Percentiles rank a stretch among this genome's conserved stretches.
phyloP scores from a whole-genome alignment of 2,888 invertebrate genomes.

The Erebia palarica region DNA sequence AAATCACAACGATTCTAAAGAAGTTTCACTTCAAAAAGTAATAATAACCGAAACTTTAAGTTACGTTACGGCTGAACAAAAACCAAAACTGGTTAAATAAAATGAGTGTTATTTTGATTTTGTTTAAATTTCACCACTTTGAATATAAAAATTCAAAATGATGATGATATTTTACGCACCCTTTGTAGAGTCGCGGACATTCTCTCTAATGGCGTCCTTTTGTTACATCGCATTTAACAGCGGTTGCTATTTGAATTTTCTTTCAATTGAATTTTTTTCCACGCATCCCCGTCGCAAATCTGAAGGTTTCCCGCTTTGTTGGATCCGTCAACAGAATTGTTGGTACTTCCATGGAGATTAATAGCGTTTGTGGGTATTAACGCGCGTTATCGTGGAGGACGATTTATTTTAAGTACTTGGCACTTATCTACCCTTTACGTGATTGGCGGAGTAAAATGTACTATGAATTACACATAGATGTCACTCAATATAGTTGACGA shows the following conservation, averaged over 20 bases:
- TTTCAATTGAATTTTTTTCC: constrained; percentile 33
- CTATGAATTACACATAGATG: background rate
- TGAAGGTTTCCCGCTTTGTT: constrained; percentile 33
- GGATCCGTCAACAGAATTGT: constrained; percentile 27
- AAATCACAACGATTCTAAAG: too few relatives aligned
- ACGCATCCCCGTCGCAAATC: constrained; percentile 32
- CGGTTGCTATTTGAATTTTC: constrained; percentile 32
- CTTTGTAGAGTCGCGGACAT: constrained; percentile 27
- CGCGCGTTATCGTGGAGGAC: background rate
- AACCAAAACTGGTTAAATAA: too few relatives aligned
- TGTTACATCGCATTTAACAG: constrained; percentile 29
- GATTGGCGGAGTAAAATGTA: background rate
- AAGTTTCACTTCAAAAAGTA: too few relatives aligned
- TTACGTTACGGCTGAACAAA: too few relatives aligned
- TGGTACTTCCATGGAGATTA: constrained; percentile 26
- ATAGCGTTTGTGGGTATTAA: constrained; percentile 7
- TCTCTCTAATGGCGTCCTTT: constrained; percentile 32
- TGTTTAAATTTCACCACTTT: background rate
- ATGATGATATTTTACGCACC: constrained; percentile 30
- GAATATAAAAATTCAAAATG: constrained; percentile 19
- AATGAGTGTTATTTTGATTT: too few relatives aligned
- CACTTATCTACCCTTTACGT: background rate
- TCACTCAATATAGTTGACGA: too few relatives aligned
- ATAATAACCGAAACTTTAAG: too few relatives aligned
- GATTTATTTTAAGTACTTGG: constrained; percentile 13